Percentiles rank a stretch among this genome's conserved stretches.
These are phyloP conservation scores for Ectemnius continuus DNA, from an alignment of 2,888 invertebrate genomes.

Conservation along the genomic window DNA sequence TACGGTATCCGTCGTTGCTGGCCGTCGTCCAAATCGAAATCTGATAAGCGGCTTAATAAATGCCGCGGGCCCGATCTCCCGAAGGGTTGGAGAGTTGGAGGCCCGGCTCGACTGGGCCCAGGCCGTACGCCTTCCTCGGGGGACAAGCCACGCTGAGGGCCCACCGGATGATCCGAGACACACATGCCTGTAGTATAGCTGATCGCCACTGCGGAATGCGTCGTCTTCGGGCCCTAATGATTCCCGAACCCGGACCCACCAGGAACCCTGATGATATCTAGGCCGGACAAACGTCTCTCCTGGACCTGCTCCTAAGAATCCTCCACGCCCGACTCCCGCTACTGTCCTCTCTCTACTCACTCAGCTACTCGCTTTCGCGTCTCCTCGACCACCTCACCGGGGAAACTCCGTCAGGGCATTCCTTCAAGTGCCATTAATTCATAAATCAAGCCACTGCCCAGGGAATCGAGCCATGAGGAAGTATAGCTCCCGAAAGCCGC, in stretches of 20 bases:
- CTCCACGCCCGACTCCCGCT: constrained; percentile 31
- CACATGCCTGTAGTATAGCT: constrained; percentile 21
- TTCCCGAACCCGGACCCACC: constrained; percentile 62
- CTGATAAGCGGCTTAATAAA: constrained; percentile 64
- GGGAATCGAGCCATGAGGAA: not conserved
- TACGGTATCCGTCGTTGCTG: constrained; percentile 60
- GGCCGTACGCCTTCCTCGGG: not conserved
- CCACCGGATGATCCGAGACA: constrained; percentile 55
- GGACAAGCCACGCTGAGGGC: constrained; percentile 50
- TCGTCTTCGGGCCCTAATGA: constrained; percentile 64
- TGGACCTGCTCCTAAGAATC: constrained; percentile 29
- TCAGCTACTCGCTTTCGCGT: constrained; percentile 2
- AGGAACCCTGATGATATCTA: constrained; percentile 66
- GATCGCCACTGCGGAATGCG: constrained; percentile 56
- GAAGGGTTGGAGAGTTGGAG: constrained; percentile 12
- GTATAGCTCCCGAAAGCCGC: not conserved
- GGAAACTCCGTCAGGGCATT: constrained; percentile 42
- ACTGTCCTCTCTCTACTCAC: constrained; percentile 32
- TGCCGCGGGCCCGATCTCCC: constrained; percentile 51
- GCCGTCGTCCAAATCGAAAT: constrained; percentile 60
- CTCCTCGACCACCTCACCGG: constrained; percentile 6
- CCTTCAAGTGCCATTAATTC: constrained; percentile 53
- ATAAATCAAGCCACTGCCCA: constrained; percentile 41
- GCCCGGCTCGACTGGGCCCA: not conserved
- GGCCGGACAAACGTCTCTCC: constrained; percentile 52